Percentiles rank a stretch among this genome's conserved stretches.
phyloP scores from a whole-genome alignment of 2,888 invertebrate genomes.

The Argyresthia albistria region DNA sequence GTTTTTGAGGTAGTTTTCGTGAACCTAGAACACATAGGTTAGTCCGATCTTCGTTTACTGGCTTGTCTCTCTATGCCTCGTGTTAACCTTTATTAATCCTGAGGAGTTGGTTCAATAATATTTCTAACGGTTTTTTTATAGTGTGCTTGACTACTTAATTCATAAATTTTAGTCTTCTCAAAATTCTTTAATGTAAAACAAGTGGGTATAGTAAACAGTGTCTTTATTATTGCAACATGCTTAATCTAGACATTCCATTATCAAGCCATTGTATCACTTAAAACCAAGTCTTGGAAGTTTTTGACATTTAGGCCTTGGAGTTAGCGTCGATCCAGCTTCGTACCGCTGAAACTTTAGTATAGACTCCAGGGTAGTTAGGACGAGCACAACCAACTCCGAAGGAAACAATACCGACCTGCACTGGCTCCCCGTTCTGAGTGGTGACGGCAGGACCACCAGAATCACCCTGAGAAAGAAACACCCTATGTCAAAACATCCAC shows the following conservation, averaged over 20 bases:
- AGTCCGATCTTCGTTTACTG: too few relatives aligned
- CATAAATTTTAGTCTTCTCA: not conserved
- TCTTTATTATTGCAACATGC: not conserved
- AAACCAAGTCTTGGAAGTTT: too few relatives aligned
- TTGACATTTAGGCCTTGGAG: conserved; percentile 5
- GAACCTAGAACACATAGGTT: not conserved
- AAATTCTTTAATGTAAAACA: not conserved
- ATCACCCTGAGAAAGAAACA: conserved; percentile 31
- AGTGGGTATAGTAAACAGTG: not conserved
- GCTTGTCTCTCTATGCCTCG: too few relatives aligned
- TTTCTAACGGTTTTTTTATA: too few relatives aligned
- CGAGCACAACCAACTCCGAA: conserved; percentile 36
- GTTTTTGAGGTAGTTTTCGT: conserved; percentile 11
- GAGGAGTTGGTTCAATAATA: too few relatives aligned
- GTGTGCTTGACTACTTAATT: too few relatives aligned
- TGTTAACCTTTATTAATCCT: too few relatives aligned
- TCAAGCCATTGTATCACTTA: too few relatives aligned
- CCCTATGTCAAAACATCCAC: not conserved
- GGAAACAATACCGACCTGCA: conserved; percentile 29
- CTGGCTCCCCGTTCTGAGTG: conserved; percentile 9
- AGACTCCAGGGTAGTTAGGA: conserved; percentile 32
- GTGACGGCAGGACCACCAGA: conserved; percentile 40
- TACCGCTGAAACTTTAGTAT: conserved; percentile 25
- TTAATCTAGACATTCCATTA: too few relatives aligned
- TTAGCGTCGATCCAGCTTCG: conserved; percentile 22